phyloP scores from a whole-genome alignment of 1,140 invertebrate species.

The Nasonia vitripennis region DNA sequence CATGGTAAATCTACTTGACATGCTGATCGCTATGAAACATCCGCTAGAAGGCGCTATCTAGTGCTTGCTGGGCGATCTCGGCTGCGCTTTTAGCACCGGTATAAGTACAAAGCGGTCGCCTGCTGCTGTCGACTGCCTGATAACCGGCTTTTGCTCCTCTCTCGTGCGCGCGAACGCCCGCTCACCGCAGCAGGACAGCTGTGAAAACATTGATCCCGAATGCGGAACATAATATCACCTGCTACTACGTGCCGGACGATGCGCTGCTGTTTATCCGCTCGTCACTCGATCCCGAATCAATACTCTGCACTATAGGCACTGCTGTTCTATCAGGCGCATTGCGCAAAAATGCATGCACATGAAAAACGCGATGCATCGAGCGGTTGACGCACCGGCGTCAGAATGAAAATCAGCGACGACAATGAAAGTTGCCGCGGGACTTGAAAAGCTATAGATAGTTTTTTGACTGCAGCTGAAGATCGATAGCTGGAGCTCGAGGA shows the following conservation, averaged over 20 bases:
- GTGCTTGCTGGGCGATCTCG: background rate
- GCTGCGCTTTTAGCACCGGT: background rate
- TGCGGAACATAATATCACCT: slow-evolving; percentile 47
- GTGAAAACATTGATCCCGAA: slow-evolving; percentile 51
- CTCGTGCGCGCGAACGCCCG: background rate
- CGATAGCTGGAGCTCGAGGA: too few relatives aligned
- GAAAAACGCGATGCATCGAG: background rate
- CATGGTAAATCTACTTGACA: background rate
- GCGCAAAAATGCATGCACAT: slow-evolving; percentile 32
- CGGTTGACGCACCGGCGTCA: background rate
- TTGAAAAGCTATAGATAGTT: too few relatives aligned
- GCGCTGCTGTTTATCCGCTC: slow-evolving; percentile 27
- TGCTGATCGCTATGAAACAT: background rate
- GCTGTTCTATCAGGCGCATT: slow-evolving; percentile 7
- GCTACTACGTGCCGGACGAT: slow-evolving; percentile 31
- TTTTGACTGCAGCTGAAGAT: too few relatives aligned
- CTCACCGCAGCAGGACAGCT: slow-evolving; percentile 31
- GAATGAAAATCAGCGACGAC: background rate
- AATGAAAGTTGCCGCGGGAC: background rate
- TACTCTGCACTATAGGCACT: background rate
- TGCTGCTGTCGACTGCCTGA: background rate
- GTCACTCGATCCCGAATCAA: slow-evolving; percentile 50
- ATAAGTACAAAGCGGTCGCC: background rate
- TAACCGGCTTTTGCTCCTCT: slow-evolving; percentile 36
- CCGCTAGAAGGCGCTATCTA: slow-evolving; percentile 5